Conservation (phyloP, 2,797 vertebrate genomes). For the Bryconaethiops microstoma region DNA sequence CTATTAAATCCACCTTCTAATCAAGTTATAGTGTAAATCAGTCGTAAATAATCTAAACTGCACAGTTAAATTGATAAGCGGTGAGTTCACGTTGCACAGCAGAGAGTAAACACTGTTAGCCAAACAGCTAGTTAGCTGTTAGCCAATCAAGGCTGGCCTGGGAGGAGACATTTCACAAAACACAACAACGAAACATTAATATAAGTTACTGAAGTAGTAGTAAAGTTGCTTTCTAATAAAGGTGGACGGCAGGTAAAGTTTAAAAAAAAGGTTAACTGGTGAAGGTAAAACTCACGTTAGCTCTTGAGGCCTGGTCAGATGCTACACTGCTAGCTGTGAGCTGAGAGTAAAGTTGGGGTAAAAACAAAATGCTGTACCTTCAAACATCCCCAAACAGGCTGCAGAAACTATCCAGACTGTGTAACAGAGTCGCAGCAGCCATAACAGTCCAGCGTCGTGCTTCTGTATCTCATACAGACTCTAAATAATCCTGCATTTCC, state of each 20-base stretch:
- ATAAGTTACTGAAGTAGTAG: not conserved
- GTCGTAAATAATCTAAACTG: not conserved
- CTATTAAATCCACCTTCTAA: not conserved
- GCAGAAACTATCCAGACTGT: constrained; percentile 30
- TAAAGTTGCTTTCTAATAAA: too few relatives aligned
- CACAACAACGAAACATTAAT: not conserved
- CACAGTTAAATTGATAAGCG: not conserved
- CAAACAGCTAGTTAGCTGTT: too few relatives aligned
- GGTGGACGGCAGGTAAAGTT: too few relatives aligned
- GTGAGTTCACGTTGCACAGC: too few relatives aligned
- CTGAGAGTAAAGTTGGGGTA: not conserved
- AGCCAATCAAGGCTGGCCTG: not conserved
- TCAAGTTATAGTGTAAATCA: not conserved
- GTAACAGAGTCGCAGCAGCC: constrained; percentile 43
- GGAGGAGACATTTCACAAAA: not conserved
- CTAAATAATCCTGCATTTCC: constrained; percentile 54
- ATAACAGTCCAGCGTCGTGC: constrained; percentile 12
- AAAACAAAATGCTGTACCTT: constrained; percentile 15
- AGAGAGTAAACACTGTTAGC: not conserved
- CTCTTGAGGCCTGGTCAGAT: not conserved
- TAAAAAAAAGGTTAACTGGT: not conserved
- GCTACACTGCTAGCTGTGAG: not conserved
- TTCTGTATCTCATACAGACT: constrained; percentile 11
- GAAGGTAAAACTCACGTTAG: not conserved
- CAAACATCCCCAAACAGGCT: not conserved